phyloP scores from a whole-genome alignment of 2,888 invertebrate species.

The Smittia aterrima region DNA sequence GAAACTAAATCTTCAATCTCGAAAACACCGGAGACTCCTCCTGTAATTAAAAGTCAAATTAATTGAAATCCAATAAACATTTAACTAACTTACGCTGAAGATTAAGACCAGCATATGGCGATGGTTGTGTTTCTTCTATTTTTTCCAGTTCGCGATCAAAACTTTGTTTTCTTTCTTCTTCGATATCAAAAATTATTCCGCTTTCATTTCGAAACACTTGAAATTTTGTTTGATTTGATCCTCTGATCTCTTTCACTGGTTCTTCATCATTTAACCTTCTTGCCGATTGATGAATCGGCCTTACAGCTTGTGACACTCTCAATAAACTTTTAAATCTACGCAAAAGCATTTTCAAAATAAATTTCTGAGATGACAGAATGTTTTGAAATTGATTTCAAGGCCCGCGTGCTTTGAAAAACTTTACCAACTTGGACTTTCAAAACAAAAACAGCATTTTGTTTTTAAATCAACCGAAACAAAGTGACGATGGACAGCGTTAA shows the following conservation, averaged over 20 bases:
- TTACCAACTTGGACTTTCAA: too few species aligned
- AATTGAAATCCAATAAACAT: constrained; percentile 32
- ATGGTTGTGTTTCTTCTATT: constrained; percentile 55
- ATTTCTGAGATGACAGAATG: too few species aligned
- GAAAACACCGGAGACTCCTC: constrained; percentile 79
- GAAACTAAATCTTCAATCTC: constrained; percentile 83
- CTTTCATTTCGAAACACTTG: constrained; percentile 69
- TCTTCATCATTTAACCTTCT: not conserved
- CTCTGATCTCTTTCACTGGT: constrained; percentile 51
- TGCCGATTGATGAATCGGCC: constrained; percentile 4
- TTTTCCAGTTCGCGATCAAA: constrained; percentile 48
- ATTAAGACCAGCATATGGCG: constrained; percentile 50
- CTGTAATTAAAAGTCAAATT: constrained; percentile 54
- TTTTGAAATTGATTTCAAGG: too few species aligned
- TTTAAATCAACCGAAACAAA: constrained; percentile 28
- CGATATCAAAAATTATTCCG: constrained; percentile 68
- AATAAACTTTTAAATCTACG: constrained; percentile 27
- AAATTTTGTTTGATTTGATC: constrained; percentile 61
- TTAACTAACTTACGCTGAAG: constrained; percentile 56
- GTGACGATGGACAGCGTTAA: not conserved
- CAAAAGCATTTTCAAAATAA: too few species aligned
- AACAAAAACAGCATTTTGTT: too few species aligned
- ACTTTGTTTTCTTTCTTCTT: constrained; percentile 59
- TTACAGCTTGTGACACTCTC: not conserved
- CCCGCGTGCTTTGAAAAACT: too few species aligned